A percentile compares a stretch with the other conserved stretches of the same genome.
Evolutionary conservation across 2,113 vertebrate genomes (phyloP).

Genomic region (Lycaon pictus): DNA sequence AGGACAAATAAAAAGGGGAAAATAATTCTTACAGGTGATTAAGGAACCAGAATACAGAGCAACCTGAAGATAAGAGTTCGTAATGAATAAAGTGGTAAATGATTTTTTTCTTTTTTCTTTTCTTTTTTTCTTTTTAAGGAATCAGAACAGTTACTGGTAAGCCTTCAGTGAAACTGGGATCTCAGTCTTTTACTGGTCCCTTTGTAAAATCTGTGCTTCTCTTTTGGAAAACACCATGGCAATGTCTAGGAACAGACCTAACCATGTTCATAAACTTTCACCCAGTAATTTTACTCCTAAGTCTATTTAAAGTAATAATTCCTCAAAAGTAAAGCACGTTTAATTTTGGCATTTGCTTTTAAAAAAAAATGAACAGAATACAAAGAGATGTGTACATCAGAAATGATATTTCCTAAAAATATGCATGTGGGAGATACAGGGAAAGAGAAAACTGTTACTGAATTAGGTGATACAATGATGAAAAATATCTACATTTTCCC

Average conservation of each 20-base stretch:
- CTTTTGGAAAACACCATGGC: neutral
- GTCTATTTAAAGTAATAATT: neutral
- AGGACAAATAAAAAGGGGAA: neutral
- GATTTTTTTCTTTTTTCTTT: neutral
- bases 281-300: neutral
- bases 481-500: neutral
- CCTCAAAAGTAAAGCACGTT: neutral
- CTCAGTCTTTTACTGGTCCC: neutral
- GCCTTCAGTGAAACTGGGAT: neutral
- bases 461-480: conserved; percentile 10
- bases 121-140: neutral
- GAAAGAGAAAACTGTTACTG: conserved; percentile 6
- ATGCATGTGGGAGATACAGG: neutral
- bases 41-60: neutral
- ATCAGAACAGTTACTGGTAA: neutral
- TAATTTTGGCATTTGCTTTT: neutral
- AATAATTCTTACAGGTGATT: neutral
- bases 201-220: neutral
- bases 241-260: neutral
- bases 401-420: neutral
- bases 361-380: neutral
- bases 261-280: neutral
- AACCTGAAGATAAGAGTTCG: neutral
- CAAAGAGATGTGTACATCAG: neutral
- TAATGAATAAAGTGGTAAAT: neutral